Evolutionary conservation across 2,797 vertebrate genomes (phyloP), one percentile per base, ranked within the genome.

Genomic region (Picus viridis): DNA sequence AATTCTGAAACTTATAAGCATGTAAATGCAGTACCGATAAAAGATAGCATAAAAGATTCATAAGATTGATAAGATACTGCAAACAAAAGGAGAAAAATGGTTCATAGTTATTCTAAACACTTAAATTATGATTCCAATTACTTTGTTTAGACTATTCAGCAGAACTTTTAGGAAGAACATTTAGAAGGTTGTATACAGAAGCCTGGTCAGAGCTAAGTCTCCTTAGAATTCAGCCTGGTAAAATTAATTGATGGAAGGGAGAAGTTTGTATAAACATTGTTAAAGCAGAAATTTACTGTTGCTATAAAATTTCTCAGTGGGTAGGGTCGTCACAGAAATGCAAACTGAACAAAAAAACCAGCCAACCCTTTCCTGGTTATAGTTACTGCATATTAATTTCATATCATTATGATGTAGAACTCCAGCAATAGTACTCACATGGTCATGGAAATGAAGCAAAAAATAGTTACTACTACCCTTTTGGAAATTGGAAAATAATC

Each of bases 1-100:
- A 91, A 96, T 86, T 86, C 59, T 82, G 57, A 86, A 92, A 93
- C 74, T 89, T 90, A 68, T 39, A 94, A 84, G 77, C 58, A 73
- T 88, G 49, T 68, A 92, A 94, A 86, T 76, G 65, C 32, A 51
- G 26, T 74, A 61, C 26, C 1, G 4, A 86, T 93, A 91, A 88
- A 90, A 93, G 36, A 84, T 43, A 75, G 54, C 47, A 70, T 49
- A 88, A 93, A 91, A 92, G 29, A 88, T 79, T 88, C 47, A 54
- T 78, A 89, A 73, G 64, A 90, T 34, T 84, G 54, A 57, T 86
- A 94, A 86, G 57, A 64, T 54, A 68, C 17, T 79, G 68, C 64
- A 94, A 91, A 82, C 58, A 64, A 91, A 95, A 79, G 30, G 23
- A 83, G 63, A 82, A 88, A 91, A 84, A 86, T 34, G 5, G n/a